Conservation (phyloP, 2,888 invertebrate genomes). For the Sphaerophoria taeniata region DNA sequence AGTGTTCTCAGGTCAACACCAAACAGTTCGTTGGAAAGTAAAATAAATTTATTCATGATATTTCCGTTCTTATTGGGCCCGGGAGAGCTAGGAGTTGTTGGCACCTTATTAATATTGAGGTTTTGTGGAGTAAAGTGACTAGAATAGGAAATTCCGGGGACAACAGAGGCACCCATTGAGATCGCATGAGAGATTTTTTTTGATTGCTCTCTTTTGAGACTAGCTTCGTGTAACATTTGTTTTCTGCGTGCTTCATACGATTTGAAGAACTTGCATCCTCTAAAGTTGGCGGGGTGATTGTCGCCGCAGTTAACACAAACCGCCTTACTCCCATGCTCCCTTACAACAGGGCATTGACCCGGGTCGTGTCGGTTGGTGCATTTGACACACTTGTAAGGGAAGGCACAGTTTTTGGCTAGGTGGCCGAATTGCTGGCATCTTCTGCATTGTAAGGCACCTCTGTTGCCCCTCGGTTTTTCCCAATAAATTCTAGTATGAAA, state of each 20-base stretch:
- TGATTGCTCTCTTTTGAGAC: not conserved
- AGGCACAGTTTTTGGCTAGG: too few relatives aligned
- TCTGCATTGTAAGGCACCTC: too few relatives aligned
- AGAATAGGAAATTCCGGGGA: not conserved
- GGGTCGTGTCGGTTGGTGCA: not conserved
- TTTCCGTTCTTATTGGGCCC: too few relatives aligned
- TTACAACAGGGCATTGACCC: not conserved
- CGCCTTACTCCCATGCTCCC: not conserved
- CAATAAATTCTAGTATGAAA: too few relatives aligned
- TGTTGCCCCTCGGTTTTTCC: not conserved
- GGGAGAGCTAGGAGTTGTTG: too few relatives aligned
- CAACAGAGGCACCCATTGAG: not conserved
- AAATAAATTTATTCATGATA: too few relatives aligned
- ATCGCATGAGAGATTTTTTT: not conserved
- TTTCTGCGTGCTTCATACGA: too few relatives aligned
- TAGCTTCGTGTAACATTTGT: not conserved
- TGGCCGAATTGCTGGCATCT: too few relatives aligned
- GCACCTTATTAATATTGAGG: not conserved
- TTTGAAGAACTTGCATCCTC: too few relatives aligned
- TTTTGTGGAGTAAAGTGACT: not conserved
- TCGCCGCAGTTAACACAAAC: not conserved
- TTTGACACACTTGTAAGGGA: not conserved
- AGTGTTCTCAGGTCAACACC: conserved; percentile 1
- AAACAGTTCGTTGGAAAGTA: not conserved
- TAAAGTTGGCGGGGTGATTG: not conserved